Conservation (phyloP, 2,113 vertebrate species). For the Camelus dromedarius region DNA sequence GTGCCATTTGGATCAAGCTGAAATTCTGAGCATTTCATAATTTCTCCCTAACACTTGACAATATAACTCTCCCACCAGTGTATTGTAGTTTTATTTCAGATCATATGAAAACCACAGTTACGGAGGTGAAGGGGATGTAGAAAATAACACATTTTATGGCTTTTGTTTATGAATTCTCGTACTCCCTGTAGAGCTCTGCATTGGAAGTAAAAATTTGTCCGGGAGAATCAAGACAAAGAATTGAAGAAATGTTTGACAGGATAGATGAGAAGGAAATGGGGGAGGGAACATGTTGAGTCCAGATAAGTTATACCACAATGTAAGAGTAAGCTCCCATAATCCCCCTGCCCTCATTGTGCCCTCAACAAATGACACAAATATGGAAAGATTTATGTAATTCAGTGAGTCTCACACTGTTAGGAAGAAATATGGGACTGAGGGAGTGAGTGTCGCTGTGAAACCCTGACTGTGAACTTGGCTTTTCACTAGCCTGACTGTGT, state of each 20-base stretch:
- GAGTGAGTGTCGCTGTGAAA: conserved; percentile 38
- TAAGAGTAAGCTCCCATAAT: conserved; percentile 79
- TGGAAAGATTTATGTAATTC: conserved; percentile 77
- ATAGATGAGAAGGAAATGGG: conserved; percentile 54
- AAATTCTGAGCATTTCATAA: neutral
- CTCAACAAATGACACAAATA: conserved; percentile 68
- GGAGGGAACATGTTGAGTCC: conserved; percentile 58
- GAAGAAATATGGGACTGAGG: conserved; percentile 17
- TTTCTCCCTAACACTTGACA: neutral
- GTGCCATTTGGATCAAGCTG: neutral
- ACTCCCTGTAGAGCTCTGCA: conserved; percentile 24
- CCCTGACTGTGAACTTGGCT: neutral
- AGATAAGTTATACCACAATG: conserved; percentile 76
- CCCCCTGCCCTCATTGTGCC: conserved; percentile 64
- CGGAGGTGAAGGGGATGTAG: neutral
- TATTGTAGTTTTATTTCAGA: conserved; percentile 41
- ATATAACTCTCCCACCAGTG: neutral
- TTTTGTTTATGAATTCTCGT: conserved; percentile 40
- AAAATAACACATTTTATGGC: neutral
- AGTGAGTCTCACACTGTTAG: neutral
- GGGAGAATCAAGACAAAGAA: conserved; percentile 46
- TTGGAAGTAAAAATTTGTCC: conserved; percentile 57
- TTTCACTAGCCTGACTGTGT: neutral
- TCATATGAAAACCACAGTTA: conserved; percentile 24
- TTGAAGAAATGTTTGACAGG: conserved; percentile 57